A percentile compares a stretch with the other conserved stretches of the same genome.
phyloP scores from a whole-genome alignment of 2,888 invertebrate genomes.

The Ptilodon capucinus region DNA sequence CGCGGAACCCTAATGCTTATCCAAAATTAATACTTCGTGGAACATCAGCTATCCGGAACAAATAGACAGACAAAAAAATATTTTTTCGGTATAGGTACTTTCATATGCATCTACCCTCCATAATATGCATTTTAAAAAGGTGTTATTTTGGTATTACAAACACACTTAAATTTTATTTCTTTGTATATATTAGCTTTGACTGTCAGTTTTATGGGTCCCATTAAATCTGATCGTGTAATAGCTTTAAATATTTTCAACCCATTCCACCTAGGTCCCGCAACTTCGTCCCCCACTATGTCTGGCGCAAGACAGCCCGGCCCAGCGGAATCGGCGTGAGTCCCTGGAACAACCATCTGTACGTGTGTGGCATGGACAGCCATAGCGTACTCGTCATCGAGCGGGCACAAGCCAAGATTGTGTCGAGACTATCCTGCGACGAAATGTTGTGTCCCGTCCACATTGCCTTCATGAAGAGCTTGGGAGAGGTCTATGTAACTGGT shows the following conservation, averaged over 20 bases:
- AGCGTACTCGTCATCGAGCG: conserved; percentile 78
- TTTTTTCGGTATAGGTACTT: no score
- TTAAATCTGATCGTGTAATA: not conserved
- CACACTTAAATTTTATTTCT: no score
- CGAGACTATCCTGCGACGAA: conserved; percentile 75
- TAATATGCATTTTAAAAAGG: no score
- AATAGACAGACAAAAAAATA: no score
- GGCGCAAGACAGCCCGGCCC: conserved; percentile 84
- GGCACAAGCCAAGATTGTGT: conserved; percentile 75
- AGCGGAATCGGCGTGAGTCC: conserved; percentile 86
- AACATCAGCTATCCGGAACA: no score
- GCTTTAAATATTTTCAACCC: not conserved
- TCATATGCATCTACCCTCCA: no score
- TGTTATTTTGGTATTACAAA: no score
- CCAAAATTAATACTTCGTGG: no score
- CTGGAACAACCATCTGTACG: conserved; percentile 82
- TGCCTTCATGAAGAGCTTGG: conserved; percentile 79
- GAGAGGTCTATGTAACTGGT: conserved; percentile 85
- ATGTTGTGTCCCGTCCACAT: conserved; percentile 85
- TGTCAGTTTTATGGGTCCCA: no score
- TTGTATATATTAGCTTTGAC: no score
- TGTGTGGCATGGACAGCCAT: conserved; percentile 87
- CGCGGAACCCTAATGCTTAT: no score
- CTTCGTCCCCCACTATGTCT: conserved; percentile 79
- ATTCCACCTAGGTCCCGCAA: conserved; percentile 64